Conservation (phyloP, 2,888 invertebrate species). For the Reticulitermes lucifugus region DNA sequence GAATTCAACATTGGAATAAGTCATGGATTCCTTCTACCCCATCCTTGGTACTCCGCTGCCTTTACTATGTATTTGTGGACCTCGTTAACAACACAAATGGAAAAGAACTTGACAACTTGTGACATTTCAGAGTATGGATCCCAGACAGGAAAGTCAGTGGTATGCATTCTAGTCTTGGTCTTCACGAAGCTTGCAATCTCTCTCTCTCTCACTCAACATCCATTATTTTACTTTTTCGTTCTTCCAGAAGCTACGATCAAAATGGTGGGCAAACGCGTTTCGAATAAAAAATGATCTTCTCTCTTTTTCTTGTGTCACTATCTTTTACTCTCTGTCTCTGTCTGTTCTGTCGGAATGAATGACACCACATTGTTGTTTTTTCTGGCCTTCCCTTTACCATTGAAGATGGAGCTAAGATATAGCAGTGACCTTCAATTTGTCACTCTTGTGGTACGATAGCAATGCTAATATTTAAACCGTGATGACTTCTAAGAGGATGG, state of each 20-base stretch:
- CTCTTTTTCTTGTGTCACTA: conserved; percentile 24
- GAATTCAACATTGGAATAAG: too few species aligned
- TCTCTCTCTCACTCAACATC: conserved; percentile 8
- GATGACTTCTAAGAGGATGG: conserved; percentile 3
- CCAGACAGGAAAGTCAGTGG: background rate
- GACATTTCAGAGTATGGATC: background rate
- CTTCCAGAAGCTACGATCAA: conserved; percentile 46
- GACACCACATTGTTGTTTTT: conserved; percentile 46
- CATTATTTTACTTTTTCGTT: background rate
- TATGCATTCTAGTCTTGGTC: background rate
- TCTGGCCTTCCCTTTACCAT: conserved; percentile 34
- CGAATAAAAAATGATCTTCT: conserved; percentile 40
- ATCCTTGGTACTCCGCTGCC: too few species aligned
- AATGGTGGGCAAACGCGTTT: conserved; percentile 43
- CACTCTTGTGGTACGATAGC: conserved; percentile 50
- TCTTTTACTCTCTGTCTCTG: conserved; percentile 27
- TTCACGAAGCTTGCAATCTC: background rate
- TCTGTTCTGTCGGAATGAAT: conserved; percentile 46
- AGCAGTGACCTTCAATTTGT: conserved; percentile 52
- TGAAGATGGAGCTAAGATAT: conserved; percentile 50
- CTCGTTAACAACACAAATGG: too few species aligned
- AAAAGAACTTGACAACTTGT: background rate
- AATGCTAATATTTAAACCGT: conserved; percentile 51
- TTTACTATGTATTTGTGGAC: too few species aligned
- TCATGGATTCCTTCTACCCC: too few species aligned